Conservation (phyloP, 1,140 invertebrate genomes). For the Drosophila seguyi region DNA sequence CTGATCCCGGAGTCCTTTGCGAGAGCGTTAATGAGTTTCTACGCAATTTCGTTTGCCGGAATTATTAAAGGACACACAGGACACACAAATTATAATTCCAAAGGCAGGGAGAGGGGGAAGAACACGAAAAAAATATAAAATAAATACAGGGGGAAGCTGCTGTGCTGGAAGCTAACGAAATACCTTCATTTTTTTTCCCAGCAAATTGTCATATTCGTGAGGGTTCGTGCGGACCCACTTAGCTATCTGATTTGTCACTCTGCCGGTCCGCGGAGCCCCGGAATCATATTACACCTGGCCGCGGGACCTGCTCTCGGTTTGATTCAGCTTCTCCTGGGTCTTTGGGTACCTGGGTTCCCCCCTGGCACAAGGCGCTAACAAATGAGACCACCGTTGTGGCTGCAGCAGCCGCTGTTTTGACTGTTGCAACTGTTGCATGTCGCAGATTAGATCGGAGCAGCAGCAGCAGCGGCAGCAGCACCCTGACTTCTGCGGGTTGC, state of each 20-base stretch:
- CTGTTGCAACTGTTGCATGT: slow-evolving; percentile 54
- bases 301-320: slow-evolving; percentile 18
- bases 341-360: not conserved
- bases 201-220: slow-evolving; percentile 54
- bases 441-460: slow-evolving; percentile 57
- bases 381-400: slow-evolving; percentile 67
- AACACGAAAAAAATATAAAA: not conserved
- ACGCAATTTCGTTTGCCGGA: slow-evolving; percentile 72
- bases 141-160: not conserved
- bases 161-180: not conserved
- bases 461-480: not conserved
- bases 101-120: not conserved
- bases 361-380: slow-evolving; percentile 42
- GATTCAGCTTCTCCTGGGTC: not conserved
- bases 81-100: slow-evolving; percentile 59
- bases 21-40: slow-evolving; percentile 71
- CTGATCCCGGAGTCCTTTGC: slow-evolving; percentile 22
- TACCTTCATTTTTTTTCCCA: not conserved
- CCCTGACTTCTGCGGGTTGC: not conserved
- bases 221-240: slow-evolving; percentile 64
- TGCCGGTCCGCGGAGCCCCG: slow-evolving; percentile 25
- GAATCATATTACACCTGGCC: slow-evolving; percentile 62
- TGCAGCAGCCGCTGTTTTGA: slow-evolving; percentile 18
- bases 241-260: slow-evolving; percentile 75
- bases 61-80: slow-evolving; percentile 64